Base-by-base conservation (phyloP, 2,888 invertebrate genomes). In the Tachina grossa region DNA sequence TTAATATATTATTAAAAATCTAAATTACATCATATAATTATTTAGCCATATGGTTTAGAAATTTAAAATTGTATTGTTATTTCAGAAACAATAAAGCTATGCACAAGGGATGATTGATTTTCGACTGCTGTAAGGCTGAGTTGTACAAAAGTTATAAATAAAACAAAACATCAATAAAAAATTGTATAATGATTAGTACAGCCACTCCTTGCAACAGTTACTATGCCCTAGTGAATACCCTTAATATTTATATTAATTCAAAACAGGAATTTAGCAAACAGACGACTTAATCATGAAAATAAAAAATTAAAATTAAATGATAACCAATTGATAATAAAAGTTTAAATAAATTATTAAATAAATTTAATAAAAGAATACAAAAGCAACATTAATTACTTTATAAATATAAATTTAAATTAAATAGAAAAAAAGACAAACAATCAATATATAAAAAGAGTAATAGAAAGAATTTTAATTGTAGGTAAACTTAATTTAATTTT, bases 381-480 rank as follows among this genome's bases (percentile, higher is more conserved):
- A 43, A 72, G 77, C 71, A 83, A 83, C 83, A 66, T 74, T 59
- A 78, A 74, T 81, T 85, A 85, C 84, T 84, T 84, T 84, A 86
- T 85, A 86, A 78, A 82, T 82, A 14, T 66, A 19, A 68, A 66
- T 47, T 66, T 43, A 57, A 49, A 63, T 47, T 49, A 59, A 57
- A 75, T 31, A 61, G 41, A 51, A 63, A 31, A 66, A 19, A 22
- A 43, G 45, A 77, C 14, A 61, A 59, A 16, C 1, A 65, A 71
- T 63, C 45, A 68, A 47, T 31, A 31, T 31, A 11, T 11, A 8
- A 49, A 74, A 61, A 19, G 43, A n/a, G n/a, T n/a, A 49, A 22
- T 14, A 22, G 63, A 71, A 55, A 16, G 0, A 16, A 53, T 51
- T 72, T 41, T 19, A 14, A 31, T 43, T 31, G 16, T 19, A 41